phyloP scores from a whole-genome alignment of 2,113 vertebrate genomes.

The Leptodactylus fuscus region DNA sequence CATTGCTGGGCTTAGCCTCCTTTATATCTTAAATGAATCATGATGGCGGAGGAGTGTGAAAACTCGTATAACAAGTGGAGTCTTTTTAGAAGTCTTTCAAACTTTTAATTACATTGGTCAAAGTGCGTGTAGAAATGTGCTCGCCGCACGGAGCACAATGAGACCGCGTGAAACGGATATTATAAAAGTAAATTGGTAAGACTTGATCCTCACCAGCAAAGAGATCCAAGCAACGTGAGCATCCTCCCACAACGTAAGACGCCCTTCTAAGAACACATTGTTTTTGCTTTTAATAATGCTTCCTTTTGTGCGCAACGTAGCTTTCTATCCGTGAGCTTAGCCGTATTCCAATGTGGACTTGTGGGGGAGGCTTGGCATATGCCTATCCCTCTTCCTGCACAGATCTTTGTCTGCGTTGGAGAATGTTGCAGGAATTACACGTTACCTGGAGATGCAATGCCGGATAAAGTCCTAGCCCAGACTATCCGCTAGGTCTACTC shows the following conservation, averaged over 20 bases:
- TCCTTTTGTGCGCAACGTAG: background rate
- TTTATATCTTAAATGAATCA: background rate
- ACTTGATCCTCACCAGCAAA: background rate
- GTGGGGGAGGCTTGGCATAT: background rate
- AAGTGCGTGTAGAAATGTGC: background rate
- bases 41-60: background rate
- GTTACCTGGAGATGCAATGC: background rate
- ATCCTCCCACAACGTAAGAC: background rate
- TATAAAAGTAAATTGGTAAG: background rate
- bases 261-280: background rate
- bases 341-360: background rate
- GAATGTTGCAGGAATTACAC: background rate
- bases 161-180: background rate
- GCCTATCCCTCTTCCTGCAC: background rate
- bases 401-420: background rate
- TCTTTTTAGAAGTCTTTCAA: background rate
- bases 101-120: constrained; percentile 19
- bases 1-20: background rate
- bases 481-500: too few relatives aligned
- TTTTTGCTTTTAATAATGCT: background rate
- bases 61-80: background rate
- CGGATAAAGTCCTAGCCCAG: background rate
- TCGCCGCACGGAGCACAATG: background rate
- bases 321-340: background rate
- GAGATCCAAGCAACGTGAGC: background rate